Conservation (phyloP, 2,797 vertebrate species). For the Pelochelys cantorii region DNA sequence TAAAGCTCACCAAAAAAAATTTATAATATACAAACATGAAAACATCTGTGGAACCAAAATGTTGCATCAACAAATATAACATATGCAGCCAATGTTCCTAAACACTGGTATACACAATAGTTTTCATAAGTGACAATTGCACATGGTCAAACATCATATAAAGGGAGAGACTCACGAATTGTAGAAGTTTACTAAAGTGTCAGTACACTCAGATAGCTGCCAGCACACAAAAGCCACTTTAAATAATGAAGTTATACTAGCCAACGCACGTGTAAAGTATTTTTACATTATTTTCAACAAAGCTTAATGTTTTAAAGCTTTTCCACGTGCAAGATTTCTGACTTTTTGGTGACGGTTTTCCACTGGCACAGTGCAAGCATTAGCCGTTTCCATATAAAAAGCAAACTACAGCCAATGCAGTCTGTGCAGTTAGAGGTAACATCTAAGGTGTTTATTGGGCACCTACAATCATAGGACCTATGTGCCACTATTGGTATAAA, state of each 20-base stretch:
- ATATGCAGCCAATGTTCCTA: slow-evolving; percentile 40
- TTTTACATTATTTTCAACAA: rapidly evolving
- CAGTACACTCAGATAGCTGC: background rate
- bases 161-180: slow-evolving; percentile 39
- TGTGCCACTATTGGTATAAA: background rate
- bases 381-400: background rate
- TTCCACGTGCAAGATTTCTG: background rate
- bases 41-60: slow-evolving; percentile 28
- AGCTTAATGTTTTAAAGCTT: background rate
- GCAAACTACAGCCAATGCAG: background rate
- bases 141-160: slow-evolving; percentile 9
- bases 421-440: background rate
- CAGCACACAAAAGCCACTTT: slow-evolving; percentile 3
- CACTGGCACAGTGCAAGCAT: background rate
- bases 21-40: background rate
- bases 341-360: background rate
- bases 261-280: background rate
- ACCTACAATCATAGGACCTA: background rate
- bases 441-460: background rate
- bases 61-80: background rate
- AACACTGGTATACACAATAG: background rate
- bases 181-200: slow-evolving; percentile 46
- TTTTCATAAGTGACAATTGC: slow-evolving; percentile 54
- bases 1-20: slow-evolving; percentile 38
- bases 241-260: slow-evolving; percentile 1